These are phyloP conservation scores for Druceiella hillmani DNA, from an alignment of 2,888 invertebrate species.

Conservation along the genomic window DNA sequence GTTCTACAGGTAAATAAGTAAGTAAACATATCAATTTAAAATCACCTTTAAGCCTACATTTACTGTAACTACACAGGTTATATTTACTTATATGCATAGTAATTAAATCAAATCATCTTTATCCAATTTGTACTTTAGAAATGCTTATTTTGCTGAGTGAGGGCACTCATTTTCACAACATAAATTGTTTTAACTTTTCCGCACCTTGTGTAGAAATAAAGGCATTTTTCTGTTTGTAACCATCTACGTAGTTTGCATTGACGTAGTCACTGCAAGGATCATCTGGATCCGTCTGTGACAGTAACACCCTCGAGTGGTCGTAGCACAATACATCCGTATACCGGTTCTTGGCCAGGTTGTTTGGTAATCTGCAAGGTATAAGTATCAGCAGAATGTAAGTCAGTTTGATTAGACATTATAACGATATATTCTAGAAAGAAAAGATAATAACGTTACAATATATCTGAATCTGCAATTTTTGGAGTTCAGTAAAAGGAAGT, in stretches of 20 bases:
- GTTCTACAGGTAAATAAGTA: too few species aligned
- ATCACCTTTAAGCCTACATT: too few species aligned
- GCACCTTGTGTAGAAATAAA: constrained; percentile 96
- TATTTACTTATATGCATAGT: too few species aligned
- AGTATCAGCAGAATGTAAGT: not conserved
- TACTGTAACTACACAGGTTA: too few species aligned
- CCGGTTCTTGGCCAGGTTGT: constrained; percentile 76
- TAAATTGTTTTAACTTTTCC: too few species aligned
- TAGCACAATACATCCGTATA: constrained; percentile 96
- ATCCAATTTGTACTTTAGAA: too few species aligned
- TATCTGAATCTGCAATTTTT: too few species aligned
- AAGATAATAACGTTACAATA: constrained; percentile 10
- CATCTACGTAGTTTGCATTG: constrained; percentile 97
- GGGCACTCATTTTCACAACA: too few species aligned
- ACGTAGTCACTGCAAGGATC: constrained; percentile 86
- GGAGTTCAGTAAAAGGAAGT: too few species aligned
- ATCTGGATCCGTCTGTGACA: constrained; percentile 66
- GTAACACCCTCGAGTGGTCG: constrained; percentile 88
- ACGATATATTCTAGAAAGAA: constrained; percentile 43
- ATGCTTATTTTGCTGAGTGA: too few species aligned
- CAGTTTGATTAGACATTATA: not conserved
- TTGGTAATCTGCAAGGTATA: constrained; percentile 34
- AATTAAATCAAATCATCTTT: too few species aligned
- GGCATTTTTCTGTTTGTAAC: constrained; percentile 95
- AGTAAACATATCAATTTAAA: too few species aligned